These are phyloP conservation scores for Rutpela maculata DNA, from an alignment of 2,888 invertebrate genomes.

Conservation along the genomic window DNA sequence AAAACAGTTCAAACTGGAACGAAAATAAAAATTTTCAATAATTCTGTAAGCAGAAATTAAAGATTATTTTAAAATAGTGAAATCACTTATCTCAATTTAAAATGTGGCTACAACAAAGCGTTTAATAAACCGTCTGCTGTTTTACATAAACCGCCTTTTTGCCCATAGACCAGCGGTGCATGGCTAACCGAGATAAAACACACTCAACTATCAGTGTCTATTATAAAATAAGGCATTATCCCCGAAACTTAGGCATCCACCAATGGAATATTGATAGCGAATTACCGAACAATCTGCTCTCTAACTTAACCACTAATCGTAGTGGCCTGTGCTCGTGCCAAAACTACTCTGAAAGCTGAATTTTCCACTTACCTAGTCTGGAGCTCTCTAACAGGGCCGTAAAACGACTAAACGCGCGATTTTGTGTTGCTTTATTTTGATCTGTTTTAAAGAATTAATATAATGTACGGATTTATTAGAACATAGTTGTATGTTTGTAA, in stretches of 20 bases:
- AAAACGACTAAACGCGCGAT: not conserved
- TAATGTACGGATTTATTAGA: not conserved
- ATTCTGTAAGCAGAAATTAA: too few species aligned
- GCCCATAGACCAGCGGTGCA: conserved; percentile 17
- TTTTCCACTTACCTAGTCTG: conserved; percentile 42
- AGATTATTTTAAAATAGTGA: too few species aligned
- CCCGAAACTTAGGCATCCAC: conserved; percentile 27
- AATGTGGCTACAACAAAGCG: not conserved
- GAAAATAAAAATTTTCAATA: too few species aligned
- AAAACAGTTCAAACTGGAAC: too few species aligned
- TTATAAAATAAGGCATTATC: conserved; percentile 42
- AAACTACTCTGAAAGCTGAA: conserved; percentile 33
- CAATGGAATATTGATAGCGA: conserved; percentile 43
- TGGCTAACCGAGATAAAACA: conserved; percentile 39
- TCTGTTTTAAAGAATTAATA: not conserved
- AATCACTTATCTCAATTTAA: not conserved
- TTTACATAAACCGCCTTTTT: conserved; percentile 41
- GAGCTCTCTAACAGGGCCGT: not conserved
- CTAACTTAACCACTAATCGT: conserved; percentile 46
- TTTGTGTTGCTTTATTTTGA: conserved; percentile 5
- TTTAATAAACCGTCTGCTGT: conserved; percentile 31
- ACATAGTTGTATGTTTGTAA: not conserved
- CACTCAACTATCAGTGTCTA: conserved; percentile 33
- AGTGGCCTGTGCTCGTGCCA: conserved; percentile 35
- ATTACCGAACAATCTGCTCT: conserved; percentile 44